These are phyloP conservation scores for Rhizomys pruinosus DNA, from an alignment of 2,113 vertebrate genomes.

Conservation along the genomic window DNA sequence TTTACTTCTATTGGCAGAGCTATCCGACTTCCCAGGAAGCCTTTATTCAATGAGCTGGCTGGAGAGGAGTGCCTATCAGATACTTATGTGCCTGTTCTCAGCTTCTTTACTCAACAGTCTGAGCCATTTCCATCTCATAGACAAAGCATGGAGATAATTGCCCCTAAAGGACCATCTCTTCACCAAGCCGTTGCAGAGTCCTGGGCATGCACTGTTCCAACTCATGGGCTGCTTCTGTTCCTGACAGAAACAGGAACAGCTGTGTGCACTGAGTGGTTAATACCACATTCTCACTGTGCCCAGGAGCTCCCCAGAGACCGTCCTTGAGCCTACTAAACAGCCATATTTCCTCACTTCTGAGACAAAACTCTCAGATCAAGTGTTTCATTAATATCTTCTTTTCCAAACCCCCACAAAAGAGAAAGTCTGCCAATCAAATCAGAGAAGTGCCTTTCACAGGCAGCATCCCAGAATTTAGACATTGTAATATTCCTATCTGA, in stretches of 20 bases:
- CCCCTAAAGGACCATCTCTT: not conserved
- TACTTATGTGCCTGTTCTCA: slow-evolving; percentile 61
- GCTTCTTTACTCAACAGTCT: slow-evolving; percentile 62
- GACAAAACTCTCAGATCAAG: not conserved
- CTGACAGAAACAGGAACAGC: not conserved
- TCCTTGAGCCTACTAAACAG: not conserved
- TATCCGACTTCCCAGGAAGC: slow-evolving; percentile 73
- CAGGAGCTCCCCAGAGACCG: not conserved
- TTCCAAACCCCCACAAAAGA: not conserved
- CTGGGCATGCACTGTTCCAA: not conserved
- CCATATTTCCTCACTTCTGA: not conserved
- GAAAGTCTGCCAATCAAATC: not conserved
- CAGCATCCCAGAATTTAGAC: not conserved
- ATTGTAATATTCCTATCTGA: not conserved
- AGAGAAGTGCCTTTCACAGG: not conserved
- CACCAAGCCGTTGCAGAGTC: not conserved
- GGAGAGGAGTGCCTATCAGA: not conserved
- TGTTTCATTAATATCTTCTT: not conserved
- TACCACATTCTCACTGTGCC: not conserved
- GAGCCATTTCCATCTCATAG: slow-evolving; percentile 62
- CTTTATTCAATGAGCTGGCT: slow-evolving; percentile 72
- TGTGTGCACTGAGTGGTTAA: not conserved
- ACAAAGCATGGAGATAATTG: not conserved
- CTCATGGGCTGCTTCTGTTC: not conserved
- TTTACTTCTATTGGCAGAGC: slow-evolving; percentile 62